Evolutionary conservation across 2,113 vertebrate species (phyloP).

Genomic region (Epinephelus cyanopodus): DNA sequence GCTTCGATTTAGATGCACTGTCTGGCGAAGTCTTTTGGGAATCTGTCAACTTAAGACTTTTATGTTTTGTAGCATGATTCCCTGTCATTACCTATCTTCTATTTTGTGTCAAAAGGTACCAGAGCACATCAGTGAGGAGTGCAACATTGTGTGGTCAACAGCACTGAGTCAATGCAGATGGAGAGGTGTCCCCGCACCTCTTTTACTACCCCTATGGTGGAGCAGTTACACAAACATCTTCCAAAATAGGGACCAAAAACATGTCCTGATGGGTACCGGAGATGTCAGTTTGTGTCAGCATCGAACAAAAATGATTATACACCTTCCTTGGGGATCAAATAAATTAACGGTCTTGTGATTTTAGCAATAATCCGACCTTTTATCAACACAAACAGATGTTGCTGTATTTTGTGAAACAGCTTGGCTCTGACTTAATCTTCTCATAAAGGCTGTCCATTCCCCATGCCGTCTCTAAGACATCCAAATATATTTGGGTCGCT

Average conservation of each 20-base stretch:
- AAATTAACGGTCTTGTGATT: slow-evolving; percentile 28
- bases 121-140: slow-evolving; percentile 54
- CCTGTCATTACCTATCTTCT: slow-evolving; percentile 16
- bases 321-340: slow-evolving; percentile 34
- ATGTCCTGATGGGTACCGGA: slow-evolving; percentile 46
- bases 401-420: slow-evolving; percentile 27
- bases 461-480: slow-evolving; percentile 9
- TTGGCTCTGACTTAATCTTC: slow-evolving; percentile 6
- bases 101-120: slow-evolving; percentile 35
- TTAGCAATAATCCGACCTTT: slow-evolving; percentile 24
- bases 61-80: slow-evolving; percentile 11
- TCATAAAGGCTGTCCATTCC: background rate
- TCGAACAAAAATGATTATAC: slow-evolving; percentile 28
- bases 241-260: slow-evolving; percentile 62
- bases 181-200: slow-evolving; percentile 79
- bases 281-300: slow-evolving; percentile 36
- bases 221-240: slow-evolving; percentile 56
- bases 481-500: slow-evolving; percentile 18
- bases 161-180: slow-evolving; percentile 47
- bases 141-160: slow-evolving; percentile 54
- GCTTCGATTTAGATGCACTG: slow-evolving; percentile 19
- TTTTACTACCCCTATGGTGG: slow-evolving; percentile 34
- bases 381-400: slow-evolving; percentile 34
- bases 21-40: slow-evolving; percentile 20
- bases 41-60: background rate